Base-by-base conservation (phyloP, 2,888 invertebrate species). In the Eustalomyia histrio region DNA sequence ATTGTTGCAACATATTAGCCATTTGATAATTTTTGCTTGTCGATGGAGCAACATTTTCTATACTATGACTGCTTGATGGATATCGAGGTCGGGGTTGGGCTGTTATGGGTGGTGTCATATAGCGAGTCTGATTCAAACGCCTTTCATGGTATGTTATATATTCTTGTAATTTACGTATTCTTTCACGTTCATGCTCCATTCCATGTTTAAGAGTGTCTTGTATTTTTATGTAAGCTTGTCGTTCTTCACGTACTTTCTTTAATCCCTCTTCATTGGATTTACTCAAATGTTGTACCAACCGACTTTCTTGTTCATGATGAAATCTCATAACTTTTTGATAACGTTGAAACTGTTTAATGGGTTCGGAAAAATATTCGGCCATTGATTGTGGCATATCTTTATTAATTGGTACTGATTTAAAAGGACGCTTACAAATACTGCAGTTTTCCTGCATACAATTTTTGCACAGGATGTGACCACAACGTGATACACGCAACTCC, bases 381-480 rank as follows among this genome's bases (percentile, higher is more conserved):
- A 83, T 73, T n/a, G 78, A 24, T 4, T 18, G 1, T 8, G 82
- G 80, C 83, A 83, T 83, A 0, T 78, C 63, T 12, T 79, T 83
- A 63, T 58, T 67, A 9, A 85, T 82, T 1, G 75, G 29, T 0
- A 72, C 55, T 2, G 80, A 64, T 12, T 69, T 80, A 55, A 69
- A 83, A 0, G 68, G 55, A 10, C 71, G 78, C n/a, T 9, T 4
- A 29, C 85, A 85, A 5, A 83, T 16, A 3, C 58, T 24, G 21
- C 85, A 85, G 3, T 57, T 72, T 12, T 55, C 55, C 9, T 69
- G 52, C 0, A 80, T 5, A n/a, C 84, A 84, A 2, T 57, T 21
- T 1, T 65, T 71, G 55, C 84, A 84, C 17, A 83, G 17, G n/a
- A 84, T 71, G 43, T 84, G 84, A 8, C 82, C 73, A 69, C 84